phyloP scores from a whole-genome alignment of 64 coral and sea anemone genomes.

The Orbicella faveolata region DNA sequence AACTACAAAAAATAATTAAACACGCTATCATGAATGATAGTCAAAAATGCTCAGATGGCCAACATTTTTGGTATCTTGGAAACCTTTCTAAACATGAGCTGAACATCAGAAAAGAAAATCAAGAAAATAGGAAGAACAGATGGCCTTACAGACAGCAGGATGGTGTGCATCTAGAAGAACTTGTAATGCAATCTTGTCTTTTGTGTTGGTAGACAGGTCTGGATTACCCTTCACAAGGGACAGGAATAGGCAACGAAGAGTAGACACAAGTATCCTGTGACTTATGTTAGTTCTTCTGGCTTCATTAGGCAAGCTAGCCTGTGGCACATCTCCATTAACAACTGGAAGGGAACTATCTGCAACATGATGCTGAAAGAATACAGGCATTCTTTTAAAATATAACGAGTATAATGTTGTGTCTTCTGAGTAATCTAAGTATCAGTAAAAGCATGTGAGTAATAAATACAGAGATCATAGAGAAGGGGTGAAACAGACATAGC shows the following conservation, averaged over 20 bases:
- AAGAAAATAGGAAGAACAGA: neutral
- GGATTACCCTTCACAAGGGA: slow-evolving; percentile 10
- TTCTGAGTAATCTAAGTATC: too few relatives aligned
- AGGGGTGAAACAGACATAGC: too few relatives aligned
- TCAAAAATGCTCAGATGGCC: too few relatives aligned
- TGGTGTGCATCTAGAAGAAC: slow-evolving; percentile 54
- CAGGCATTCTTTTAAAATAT: neutral
- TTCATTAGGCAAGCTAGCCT: neutral
- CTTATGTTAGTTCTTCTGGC: neutral
- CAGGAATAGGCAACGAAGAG: slow-evolving; percentile 6
- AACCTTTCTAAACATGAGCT: neutral
- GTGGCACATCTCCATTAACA: slow-evolving; percentile 40
- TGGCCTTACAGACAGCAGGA: slow-evolving; percentile 38
- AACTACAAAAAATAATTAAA: too few relatives aligned
- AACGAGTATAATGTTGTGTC: too few relatives aligned
- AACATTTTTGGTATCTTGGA: neutral
- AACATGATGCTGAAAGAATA: slow-evolving; percentile 6
- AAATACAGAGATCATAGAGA: too few relatives aligned
- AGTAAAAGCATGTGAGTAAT: too few relatives aligned
- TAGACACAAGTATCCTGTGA: slow-evolving; percentile 11
- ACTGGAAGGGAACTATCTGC: neutral
- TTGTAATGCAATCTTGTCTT: slow-evolving; percentile 32
- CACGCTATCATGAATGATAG: too few relatives aligned
- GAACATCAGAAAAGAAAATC: neutral
- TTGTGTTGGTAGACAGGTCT: slow-evolving; percentile 6